A percentile compares a stretch with the other conserved stretches of the same genome.
These are phyloP conservation scores for Podarcis lilfordi DNA, from an alignment of 2,797 vertebrate species.

Conservation along the genomic window DNA sequence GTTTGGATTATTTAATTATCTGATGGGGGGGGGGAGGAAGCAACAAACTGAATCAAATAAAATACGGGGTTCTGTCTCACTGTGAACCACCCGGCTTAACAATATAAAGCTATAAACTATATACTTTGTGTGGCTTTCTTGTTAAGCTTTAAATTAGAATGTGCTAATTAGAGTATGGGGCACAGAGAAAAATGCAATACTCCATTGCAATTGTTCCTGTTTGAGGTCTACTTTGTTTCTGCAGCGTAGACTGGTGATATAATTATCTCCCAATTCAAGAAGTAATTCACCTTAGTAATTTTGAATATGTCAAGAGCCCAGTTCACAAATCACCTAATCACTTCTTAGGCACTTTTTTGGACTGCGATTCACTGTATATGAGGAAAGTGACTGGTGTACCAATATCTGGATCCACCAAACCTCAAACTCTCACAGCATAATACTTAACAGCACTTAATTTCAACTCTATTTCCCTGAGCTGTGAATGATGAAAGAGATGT, in stretches of 20 bases:
- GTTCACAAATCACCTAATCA: slow-evolving; percentile 67
- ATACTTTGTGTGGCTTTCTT: slow-evolving; percentile 65
- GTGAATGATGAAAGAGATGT: slow-evolving; percentile 51
- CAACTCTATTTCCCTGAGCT: slow-evolving; percentile 57
- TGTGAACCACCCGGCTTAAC: slow-evolving; percentile 61
- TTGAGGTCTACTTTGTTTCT: slow-evolving; percentile 28
- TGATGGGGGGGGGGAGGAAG: background rate
- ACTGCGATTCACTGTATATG: slow-evolving; percentile 54
- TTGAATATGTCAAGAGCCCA: slow-evolving; percentile 59
- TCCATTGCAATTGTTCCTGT: slow-evolving; percentile 54
- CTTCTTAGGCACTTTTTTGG: slow-evolving; percentile 52
- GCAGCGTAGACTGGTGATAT: slow-evolving; percentile 44
- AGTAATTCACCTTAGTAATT: slow-evolving; percentile 65
- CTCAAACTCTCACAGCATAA: slow-evolving; percentile 31
- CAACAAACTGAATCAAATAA: slow-evolving; percentile 61
- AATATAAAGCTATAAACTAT: slow-evolving; percentile 68
- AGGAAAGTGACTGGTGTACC: slow-evolving; percentile 58
- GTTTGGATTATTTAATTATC: slow-evolving; percentile 74
- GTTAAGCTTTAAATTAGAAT: slow-evolving; percentile 73
- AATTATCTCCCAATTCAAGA: slow-evolving; percentile 67
- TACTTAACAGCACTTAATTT: slow-evolving; percentile 50
- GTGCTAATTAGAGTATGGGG: slow-evolving; percentile 69
- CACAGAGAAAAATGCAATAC: slow-evolving; percentile 65
- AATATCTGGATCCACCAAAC: slow-evolving; percentile 45
- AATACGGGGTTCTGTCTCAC: slow-evolving; percentile 68